Conservation (phyloP, 2,797 vertebrate species). For the Acrocephalus scirpaceus region DNA sequence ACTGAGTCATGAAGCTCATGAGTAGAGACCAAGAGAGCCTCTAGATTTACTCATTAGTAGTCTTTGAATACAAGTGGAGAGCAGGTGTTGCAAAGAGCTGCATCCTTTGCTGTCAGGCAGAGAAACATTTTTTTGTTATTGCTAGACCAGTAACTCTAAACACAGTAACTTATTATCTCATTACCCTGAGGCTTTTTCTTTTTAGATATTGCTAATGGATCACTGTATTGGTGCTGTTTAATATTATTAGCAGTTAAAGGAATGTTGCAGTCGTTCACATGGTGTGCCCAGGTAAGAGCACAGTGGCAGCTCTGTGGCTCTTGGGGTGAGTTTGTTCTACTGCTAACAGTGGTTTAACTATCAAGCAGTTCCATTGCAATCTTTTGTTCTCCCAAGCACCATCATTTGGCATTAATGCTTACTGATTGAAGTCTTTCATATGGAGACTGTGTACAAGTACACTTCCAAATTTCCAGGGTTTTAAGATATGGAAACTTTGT, state of each 20-base stretch:
- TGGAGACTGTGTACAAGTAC: neutral
- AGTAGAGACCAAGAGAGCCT: neutral
- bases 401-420: neutral
- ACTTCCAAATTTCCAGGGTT: neutral
- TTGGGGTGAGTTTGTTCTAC: neutral
- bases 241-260: neutral
- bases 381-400: neutral
- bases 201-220: neutral
- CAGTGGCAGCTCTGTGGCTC: no score
- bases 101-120: neutral
- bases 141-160: neutral
- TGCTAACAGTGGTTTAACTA: neutral
- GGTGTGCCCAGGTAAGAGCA: neutral
- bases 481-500: neutral
- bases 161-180: neutral
- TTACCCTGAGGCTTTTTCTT: neutral
- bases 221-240: neutral
- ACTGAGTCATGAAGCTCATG: neutral
- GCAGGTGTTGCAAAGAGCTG: neutral
- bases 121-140: neutral
- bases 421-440: neutral
- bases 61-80: neutral
- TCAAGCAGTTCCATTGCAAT: accelerated
- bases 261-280: neutral
- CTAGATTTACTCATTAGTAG: neutral